These are phyloP conservation scores for zebrafish (Danio rerio) DNA, from an alignment of 2,113 vertebrate genomes.

Conservation along the genomic window DNA sequence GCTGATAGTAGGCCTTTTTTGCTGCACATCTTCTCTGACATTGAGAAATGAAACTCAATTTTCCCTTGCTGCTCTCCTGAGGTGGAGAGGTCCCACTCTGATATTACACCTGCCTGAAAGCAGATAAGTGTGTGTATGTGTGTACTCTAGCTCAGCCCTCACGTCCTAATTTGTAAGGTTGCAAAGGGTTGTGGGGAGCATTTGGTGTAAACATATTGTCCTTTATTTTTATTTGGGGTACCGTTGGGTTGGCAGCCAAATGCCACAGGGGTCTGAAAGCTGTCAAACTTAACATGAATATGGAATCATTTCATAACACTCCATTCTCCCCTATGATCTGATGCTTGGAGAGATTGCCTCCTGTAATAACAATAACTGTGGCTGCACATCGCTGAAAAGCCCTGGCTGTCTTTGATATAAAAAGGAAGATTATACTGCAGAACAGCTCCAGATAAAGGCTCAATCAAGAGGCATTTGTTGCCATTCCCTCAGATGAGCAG, in stretches of 20 bases:
- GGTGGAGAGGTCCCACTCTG: constrained; percentile 24
- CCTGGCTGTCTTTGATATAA: constrained; percentile 32
- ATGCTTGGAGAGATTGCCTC: constrained; percentile 28
- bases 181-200: neutral
- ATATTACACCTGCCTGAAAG: constrained; percentile 34
- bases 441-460: constrained; percentile 41
- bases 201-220: constrained; percentile 38
- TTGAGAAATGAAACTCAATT: constrained; percentile 35
- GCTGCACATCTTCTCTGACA: constrained; percentile 24
- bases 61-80: constrained; percentile 36
- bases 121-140: constrained; percentile 27
- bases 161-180: constrained; percentile 36
- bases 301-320: constrained; percentile 35
- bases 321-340: constrained; percentile 30
- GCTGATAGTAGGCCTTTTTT: constrained; percentile 10
- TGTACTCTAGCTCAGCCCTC: neutral
- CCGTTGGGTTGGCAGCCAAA: constrained; percentile 1
- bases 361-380: constrained; percentile 43
- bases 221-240: constrained; percentile 45
- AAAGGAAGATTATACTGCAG: constrained; percentile 28
- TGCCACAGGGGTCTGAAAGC: neutral
- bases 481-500: constrained; percentile 12
- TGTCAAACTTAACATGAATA: constrained; percentile 26
- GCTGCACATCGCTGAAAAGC: constrained; percentile 24
- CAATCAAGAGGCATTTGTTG: constrained; percentile 41